Evolutionary conservation across 2,797 vertebrate species (phyloP).

Genomic region (Cheirogaleus major): DNA sequence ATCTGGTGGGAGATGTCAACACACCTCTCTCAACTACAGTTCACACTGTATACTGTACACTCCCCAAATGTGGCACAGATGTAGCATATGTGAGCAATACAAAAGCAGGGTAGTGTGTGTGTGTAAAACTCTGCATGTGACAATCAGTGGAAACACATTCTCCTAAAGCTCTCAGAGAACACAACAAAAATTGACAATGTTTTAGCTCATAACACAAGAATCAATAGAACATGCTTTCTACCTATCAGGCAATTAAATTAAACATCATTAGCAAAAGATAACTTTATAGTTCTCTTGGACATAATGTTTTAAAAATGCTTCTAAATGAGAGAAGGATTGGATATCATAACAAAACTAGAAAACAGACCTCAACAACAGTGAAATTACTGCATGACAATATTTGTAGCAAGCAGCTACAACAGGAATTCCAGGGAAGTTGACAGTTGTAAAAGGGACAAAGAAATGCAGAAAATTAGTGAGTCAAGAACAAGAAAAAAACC

Average conservation of each 20-base stretch:
- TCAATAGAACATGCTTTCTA: background rate
- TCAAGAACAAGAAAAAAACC: background rate
- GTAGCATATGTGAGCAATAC: background rate
- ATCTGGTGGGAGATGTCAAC: background rate
- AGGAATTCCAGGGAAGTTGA: background rate
- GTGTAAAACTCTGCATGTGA: background rate
- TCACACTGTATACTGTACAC: background rate
- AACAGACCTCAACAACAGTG: background rate
- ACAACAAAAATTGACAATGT: background rate
- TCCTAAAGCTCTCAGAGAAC: background rate
- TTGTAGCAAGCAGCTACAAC: background rate
- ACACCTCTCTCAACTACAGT: background rate
- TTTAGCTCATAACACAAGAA: background rate
- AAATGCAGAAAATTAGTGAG: background rate
- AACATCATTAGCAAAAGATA: background rate
- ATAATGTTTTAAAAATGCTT: background rate
- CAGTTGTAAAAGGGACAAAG: background rate
- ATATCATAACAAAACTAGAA: background rate
- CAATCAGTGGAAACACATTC: background rate
- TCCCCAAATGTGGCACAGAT: fast-evolving
- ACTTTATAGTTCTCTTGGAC: background rate
- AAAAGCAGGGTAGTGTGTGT: background rate
- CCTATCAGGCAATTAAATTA: background rate
- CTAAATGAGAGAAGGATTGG: background rate
- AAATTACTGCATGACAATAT: background rate